Base-by-base conservation (phyloP, 2,888 invertebrate genomes). In the Chrysolina oricalcia region DNA sequence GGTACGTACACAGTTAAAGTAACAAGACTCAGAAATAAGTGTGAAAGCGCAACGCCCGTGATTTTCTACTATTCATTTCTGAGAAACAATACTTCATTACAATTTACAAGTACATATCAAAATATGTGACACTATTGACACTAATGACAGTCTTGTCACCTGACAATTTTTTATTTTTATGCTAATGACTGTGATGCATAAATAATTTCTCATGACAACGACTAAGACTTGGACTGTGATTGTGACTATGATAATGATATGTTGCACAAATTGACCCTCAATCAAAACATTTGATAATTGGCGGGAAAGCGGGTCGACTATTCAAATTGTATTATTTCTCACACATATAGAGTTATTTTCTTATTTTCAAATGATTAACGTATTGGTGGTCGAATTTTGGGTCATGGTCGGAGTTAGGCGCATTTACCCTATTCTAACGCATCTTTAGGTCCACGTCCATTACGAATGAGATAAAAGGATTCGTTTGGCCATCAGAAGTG, bases 1-100 rank as follows among this genome's bases (percentile, higher is more conserved):
- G 3, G 2, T n/a, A 63, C 6, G 11, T 10, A 40, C n/a, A 63
- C 40, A n/a, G n/a, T n/a, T n/a, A 63, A 40, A 63, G 41, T 63
- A 0, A 35, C 35, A 35, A 40, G 63, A 63, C 13, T 63, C 6
- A 63, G 10, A 35, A 40, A 19, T 17, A 63, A 2, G 19, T 63
- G 35, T 5, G 63, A 63, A 3, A n/a, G 27, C 3, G 27, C 8
- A 35, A 35, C 8, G 35, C 35, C 6, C 5, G 17, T 10, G 10
- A 63, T 40, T n/a, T 40, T 63, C 40, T 0, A 63, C 63, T n/a
- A 40, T 40, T 19, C 63, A 63, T n/a, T 63, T 63, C 6, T 63
- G 15, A 46, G 15, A 46, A 46, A 15, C 46, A 46, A 8, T 46
- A 46, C 3, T 46, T 46, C 15, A 2, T 43, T 2, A 15, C 4